phyloP scores from a whole-genome alignment of 1,140 invertebrate genomes.

The Forficula auricularia region DNA sequence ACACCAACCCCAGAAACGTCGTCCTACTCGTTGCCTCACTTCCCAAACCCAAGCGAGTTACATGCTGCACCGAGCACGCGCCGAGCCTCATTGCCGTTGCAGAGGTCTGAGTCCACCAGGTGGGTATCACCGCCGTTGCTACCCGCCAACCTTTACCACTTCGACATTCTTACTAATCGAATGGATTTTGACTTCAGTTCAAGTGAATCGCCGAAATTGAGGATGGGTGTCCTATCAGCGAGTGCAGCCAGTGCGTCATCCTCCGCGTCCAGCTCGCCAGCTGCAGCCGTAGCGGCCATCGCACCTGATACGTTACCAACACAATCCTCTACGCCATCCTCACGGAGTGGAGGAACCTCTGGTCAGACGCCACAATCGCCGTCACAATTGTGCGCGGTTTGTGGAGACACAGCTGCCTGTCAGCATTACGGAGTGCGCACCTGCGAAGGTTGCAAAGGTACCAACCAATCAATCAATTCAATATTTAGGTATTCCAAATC shows the following conservation, averaged over 20 bases:
- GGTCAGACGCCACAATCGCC: constrained; percentile 46
- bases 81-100: constrained; percentile 50
- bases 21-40: constrained; percentile 20
- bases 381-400: constrained; percentile 89
- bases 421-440: constrained; percentile 97
- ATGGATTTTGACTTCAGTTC: constrained; percentile 19
- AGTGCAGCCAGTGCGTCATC: constrained; percentile 42
- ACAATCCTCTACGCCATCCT: constrained; percentile 23
- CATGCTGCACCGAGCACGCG: constrained; percentile 30
- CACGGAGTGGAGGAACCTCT: constrained; percentile 21
- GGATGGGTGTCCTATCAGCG: constrained; percentile 23
- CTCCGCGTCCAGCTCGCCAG: constrained; percentile 46
- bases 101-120: constrained; percentile 57
- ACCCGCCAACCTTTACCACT: too few species aligned
- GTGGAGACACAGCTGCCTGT: constrained; percentile 94
- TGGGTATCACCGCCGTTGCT: constrained; percentile 11
- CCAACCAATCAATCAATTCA: too few species aligned
- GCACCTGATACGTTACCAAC: constrained; percentile 8
- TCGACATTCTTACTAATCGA: too few species aligned
- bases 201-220: constrained; percentile 40
- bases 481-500: too few species aligned
- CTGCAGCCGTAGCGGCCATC: constrained; percentile 18
- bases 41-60: constrained; percentile 17
- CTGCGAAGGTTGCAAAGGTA: constrained; percentile 89
- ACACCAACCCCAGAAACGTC: constrained; percentile 3